These are phyloP conservation scores for Zonitis immaculata DNA, from an alignment of 2,888 invertebrate genomes.

Conservation along the genomic window DNA sequence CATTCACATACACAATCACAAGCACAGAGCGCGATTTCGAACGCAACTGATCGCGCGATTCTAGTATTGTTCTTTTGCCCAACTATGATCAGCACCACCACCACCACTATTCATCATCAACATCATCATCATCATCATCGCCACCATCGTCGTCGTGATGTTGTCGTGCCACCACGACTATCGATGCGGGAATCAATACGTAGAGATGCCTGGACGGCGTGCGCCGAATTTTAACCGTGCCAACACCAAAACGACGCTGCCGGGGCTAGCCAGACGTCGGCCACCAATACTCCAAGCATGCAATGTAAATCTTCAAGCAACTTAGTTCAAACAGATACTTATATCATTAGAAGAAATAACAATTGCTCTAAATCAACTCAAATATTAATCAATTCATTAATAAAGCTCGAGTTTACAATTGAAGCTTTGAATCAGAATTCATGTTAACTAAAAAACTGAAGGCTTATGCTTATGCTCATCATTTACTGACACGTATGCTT, in stretches of 20 bases:
- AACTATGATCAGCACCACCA: constrained; percentile 3
- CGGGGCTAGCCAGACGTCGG: neutral
- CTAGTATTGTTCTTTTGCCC: constrained; percentile 20
- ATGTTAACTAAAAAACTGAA: too few species aligned
- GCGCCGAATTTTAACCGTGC: constrained; percentile 9
- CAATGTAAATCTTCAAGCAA: too few species aligned
- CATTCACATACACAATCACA: neutral
- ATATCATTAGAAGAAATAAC: too few species aligned
- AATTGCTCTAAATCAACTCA: too few species aligned
- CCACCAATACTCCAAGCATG: too few species aligned
- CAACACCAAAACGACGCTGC: neutral
- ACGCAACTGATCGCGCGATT: constrained; percentile 35
- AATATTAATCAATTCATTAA: too few species aligned
- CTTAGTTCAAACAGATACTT: too few species aligned
- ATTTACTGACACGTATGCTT: too few species aligned
- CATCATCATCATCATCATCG: constrained; percentile 12
- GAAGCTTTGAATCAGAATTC: too few species aligned
- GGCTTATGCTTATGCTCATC: too few species aligned
- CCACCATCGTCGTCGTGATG: neutral
- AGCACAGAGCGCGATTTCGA: constrained; percentile 9
- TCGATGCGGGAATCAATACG: constrained; percentile 38
- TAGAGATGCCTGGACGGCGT: constrained; percentile 19
- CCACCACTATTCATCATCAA: constrained; percentile 16
- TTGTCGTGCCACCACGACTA: constrained; percentile 17
- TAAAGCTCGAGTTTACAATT: too few species aligned